Conservation (phyloP, 2,113 vertebrate genomes). For the Hippolais icterina region DNA sequence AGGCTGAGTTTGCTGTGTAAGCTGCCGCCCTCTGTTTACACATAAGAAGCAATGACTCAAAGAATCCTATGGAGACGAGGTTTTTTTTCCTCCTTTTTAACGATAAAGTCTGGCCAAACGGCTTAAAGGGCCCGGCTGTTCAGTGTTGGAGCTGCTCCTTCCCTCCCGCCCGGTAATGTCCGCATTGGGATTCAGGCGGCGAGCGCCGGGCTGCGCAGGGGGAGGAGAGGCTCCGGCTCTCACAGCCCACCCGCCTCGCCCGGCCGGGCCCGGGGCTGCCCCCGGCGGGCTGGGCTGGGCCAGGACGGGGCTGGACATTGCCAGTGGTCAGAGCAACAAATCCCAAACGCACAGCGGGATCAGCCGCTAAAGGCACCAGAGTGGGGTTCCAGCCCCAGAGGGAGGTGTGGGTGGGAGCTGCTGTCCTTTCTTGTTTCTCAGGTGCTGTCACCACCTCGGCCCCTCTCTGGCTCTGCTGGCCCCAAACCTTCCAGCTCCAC, state of each 20-base stretch:
- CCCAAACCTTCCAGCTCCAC: not conserved
- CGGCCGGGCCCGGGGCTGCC: not conserved
- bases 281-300: fast-evolving
- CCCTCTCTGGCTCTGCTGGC: not conserved
- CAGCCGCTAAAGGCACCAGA: not conserved
- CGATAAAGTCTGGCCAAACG: constrained; percentile 25
- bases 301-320: not conserved
- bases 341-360: not conserved
- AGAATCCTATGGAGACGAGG: constrained; percentile 51
- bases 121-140: constrained; percentile 61
- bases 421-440: not conserved
- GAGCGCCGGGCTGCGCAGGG: not conserved
- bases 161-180: constrained; percentile 16
- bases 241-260: not conserved
- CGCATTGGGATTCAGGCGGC: constrained; percentile 46
- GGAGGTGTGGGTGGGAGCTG: not conserved
- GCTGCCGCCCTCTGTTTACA: constrained; percentile 69
- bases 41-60: constrained; percentile 62
- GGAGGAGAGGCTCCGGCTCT: not conserved
- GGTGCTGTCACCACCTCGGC: not conserved
- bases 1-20: constrained; percentile 68
- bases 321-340: fast-evolving
- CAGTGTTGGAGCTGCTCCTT: constrained; percentile 60
- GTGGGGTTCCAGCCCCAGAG: not conserved
- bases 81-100: not conserved